Percentiles rank a stretch among this genome's conserved stretches.
These are phyloP conservation scores for Falco naumanni DNA, from an alignment of 2,797 vertebrate species.

Conservation along the genomic window DNA sequence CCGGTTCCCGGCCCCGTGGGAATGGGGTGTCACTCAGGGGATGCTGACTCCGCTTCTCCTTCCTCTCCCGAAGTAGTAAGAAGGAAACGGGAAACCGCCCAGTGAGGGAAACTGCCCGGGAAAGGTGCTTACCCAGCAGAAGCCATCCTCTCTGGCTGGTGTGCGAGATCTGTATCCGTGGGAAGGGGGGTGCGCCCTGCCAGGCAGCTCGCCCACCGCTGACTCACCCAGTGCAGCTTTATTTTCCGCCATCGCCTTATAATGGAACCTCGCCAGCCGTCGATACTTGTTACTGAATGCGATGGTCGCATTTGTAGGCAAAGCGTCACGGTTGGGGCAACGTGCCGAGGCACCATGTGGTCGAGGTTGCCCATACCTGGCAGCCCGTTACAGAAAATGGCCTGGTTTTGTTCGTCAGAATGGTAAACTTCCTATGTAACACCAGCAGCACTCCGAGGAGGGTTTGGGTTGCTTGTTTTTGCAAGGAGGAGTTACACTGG, in stretches of 20 bases:
- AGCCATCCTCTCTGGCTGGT: not conserved
- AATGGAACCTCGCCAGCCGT: accelerated
- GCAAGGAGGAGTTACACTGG: not conserved
- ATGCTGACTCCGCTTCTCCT: conserved; percentile 1
- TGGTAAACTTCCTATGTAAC: not conserved
- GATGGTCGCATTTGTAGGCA: not conserved
- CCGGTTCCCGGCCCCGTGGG: not conserved
- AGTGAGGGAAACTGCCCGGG: conserved; percentile 18
- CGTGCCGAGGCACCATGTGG: accelerated
- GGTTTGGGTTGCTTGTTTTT: not conserved
- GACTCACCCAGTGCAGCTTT: accelerated
- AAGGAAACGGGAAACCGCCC: conserved; percentile 26
- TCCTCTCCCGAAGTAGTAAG: not conserved
- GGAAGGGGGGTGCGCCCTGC: not conserved
- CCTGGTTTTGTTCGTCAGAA: not conserved
- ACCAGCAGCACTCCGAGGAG: accelerated
- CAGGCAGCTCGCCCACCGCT: accelerated
- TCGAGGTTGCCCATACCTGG: not conserved
- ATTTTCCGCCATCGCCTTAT: too few relatives aligned
- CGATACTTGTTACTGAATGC: accelerated
- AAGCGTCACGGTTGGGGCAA: accelerated
- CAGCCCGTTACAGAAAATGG: not conserved
- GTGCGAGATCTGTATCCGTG: not conserved
- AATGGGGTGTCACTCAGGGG: not conserved
- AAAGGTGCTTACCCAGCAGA: not conserved